These are phyloP conservation scores for Polyploca ridens DNA, from an alignment of 2,888 invertebrate species.

Conservation along the genomic window DNA sequence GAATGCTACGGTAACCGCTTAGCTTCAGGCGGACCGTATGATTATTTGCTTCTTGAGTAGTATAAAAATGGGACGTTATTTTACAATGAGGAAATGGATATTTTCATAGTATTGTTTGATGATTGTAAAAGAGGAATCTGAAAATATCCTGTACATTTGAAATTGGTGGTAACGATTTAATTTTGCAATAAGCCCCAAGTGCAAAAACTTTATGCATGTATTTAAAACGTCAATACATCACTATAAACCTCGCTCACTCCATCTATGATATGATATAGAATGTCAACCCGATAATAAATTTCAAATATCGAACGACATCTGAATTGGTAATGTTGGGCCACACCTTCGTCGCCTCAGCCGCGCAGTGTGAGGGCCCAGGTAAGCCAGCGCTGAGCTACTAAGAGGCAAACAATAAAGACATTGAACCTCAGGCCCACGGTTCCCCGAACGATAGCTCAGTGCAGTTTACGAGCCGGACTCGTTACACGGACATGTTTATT, in stretches of 20 bases:
- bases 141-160: no score
- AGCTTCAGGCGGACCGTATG: no score
- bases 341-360: conserved; percentile 16
- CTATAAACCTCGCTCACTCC: neutral
- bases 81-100: no score
- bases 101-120: no score
- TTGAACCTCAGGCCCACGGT: conserved; percentile 54
- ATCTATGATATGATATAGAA: conserved; percentile 6
- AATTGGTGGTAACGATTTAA: no score
- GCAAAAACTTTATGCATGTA: neutral
- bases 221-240: neutral
- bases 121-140: no score
- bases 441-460: conserved; percentile 49
- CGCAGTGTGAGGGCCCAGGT: conserved; percentile 12
- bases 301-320: conserved; percentile 14
- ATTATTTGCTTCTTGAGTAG: no score
- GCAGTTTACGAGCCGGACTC: conserved; percentile 63
- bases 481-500: conserved; percentile 73
- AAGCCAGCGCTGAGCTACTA: conserved; percentile 9
- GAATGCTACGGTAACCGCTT: no score
- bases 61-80: no score
- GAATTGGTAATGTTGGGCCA: conserved; percentile 24
- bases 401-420: conserved; percentile 54
- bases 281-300: conserved; percentile 17
- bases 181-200: neutral